Evolutionary conservation across 2,113 vertebrate genomes (phyloP).

Genomic region (Strix uralensis): DNA sequence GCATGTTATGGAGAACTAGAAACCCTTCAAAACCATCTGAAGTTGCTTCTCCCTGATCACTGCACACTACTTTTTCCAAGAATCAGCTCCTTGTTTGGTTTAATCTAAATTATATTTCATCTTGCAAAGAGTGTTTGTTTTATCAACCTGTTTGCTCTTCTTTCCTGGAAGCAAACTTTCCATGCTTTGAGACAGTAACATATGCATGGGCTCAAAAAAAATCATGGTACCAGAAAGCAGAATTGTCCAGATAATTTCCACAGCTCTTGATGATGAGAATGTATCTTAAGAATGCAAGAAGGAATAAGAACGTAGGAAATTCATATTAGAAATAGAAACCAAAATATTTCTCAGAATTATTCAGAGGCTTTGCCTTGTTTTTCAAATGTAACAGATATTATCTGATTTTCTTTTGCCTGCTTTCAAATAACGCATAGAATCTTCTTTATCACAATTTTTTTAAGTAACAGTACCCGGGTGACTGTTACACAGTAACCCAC

Average conservation of each 20-base stretch:
- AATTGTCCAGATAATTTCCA: neutral
- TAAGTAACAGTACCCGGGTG: neutral
- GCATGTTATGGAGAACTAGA: fast-evolving
- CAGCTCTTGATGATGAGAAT: neutral
- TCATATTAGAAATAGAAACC: neutral
- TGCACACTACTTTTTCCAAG: neutral
- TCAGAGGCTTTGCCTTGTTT: neutral
- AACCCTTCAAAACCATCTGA: neutral
- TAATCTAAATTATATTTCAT: neutral
- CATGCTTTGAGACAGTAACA: neutral
- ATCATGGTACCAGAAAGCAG: neutral
- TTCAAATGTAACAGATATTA: neutral
- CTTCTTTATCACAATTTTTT: neutral
- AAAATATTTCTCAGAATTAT: neutral
- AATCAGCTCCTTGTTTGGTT: neutral
- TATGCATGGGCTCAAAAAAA: neutral
- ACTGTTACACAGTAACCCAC: neutral
- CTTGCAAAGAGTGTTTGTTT: slow-evolving; percentile 4
- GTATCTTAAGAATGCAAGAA: neutral
- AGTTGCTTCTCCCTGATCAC: neutral
- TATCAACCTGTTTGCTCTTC: neutral
- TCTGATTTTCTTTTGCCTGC: neutral
- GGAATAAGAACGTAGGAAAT: fast-evolving
- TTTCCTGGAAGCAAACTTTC: neutral
- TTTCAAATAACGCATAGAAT: neutral